Conservation (phyloP, 2,797 vertebrate species). For the Phataginus tetradactyla region DNA sequence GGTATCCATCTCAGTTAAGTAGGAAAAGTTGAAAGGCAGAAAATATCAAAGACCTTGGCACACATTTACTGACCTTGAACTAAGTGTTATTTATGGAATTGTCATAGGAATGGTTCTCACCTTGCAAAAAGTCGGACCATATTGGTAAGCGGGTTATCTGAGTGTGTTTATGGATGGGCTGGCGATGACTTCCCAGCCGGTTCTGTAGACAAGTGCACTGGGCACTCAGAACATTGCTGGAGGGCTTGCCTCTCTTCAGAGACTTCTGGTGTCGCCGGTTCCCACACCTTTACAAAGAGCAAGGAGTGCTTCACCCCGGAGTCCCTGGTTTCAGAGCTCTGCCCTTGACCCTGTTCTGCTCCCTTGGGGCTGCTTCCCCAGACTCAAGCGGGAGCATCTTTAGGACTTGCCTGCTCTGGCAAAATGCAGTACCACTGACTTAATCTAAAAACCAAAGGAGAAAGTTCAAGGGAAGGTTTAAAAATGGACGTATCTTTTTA, state of each 20-base stretch:
- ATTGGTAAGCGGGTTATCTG: background rate
- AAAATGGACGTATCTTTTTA: background rate
- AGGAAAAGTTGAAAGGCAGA: background rate
- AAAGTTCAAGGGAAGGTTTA: background rate
- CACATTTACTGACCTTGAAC: fast-evolving
- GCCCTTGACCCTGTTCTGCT: too few relatives aligned
- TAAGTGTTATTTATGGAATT: fast-evolving
- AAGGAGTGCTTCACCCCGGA: fast-evolving
- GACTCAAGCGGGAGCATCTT: fast-evolving
- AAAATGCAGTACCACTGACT: background rate
- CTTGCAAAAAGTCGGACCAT: background rate
- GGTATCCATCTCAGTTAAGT: fast-evolving
- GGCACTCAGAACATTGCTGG: background rate
- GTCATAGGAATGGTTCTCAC: background rate
- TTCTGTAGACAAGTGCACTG: background rate
- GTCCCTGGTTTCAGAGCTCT: background rate
- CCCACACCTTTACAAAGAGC: too few relatives aligned
- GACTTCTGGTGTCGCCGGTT: background rate
- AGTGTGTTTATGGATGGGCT: background rate
- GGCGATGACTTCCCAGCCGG: background rate
- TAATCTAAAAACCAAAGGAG: background rate
- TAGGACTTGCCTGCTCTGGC: background rate
- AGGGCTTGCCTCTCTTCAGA: too few relatives aligned
- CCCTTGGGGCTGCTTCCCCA: fast-evolving
- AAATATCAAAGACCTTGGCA: background rate